Conservation (phyloP, 1,140 invertebrate genomes). For the Sarcophaga bullata region DNA sequence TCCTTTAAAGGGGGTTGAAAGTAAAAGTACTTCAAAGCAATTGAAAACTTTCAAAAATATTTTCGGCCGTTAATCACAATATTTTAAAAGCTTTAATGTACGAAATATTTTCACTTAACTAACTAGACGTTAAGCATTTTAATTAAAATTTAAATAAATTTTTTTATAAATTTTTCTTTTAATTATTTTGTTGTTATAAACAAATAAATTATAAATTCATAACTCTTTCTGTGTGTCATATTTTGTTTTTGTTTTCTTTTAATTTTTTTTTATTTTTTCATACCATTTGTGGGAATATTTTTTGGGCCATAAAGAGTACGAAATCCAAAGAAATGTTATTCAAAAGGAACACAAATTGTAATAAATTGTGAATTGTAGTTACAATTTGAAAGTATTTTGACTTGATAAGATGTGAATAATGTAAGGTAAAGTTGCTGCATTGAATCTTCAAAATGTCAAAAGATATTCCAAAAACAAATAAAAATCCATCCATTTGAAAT, state of each 20-base stretch:
- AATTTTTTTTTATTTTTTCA: too few relatives aligned
- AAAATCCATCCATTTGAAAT: too few relatives aligned
- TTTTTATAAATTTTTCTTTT: too few relatives aligned
- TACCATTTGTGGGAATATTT: not conserved
- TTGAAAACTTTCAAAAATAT: not conserved
- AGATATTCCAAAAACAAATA: too few relatives aligned
- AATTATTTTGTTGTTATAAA: not conserved
- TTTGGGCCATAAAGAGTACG: not conserved
- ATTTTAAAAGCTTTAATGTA: not conserved
- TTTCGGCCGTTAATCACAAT: not conserved
- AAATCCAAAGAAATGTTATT: not conserved
- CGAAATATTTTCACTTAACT: not conserved
- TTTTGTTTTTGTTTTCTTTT: not conserved
- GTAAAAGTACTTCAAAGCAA: not conserved
- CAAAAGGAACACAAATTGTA: not conserved
- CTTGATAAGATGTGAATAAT: too few relatives aligned
- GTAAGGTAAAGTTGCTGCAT: too few relatives aligned
- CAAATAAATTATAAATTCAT: slow-evolving; percentile 17
- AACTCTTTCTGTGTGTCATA: slow-evolving; percentile 6
- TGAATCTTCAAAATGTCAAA: too few relatives aligned
- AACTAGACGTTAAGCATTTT: not conserved
- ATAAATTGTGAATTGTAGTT: not conserved
- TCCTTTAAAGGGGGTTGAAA: too few relatives aligned
- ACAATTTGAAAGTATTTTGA: not conserved
- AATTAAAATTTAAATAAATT: not conserved